phyloP scores from a whole-genome alignment of 2,888 invertebrate genomes.

The Ditula angustiorana region DNA sequence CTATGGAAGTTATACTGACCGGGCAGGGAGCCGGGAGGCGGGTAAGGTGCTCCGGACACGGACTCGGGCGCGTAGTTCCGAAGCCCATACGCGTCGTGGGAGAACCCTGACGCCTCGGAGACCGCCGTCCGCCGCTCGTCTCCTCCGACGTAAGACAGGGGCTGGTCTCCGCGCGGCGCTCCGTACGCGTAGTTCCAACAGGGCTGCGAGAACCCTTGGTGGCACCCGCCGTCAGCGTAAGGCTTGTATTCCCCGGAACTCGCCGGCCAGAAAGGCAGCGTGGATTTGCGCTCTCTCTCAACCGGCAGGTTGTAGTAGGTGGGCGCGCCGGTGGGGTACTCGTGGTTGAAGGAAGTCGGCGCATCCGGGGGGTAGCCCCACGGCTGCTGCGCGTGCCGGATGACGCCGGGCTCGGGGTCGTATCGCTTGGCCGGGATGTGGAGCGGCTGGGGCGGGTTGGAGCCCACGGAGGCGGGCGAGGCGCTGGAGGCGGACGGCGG shows the following conservation, averaged over 20 bases:
- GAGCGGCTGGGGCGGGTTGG: constrained; percentile 90
- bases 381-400: constrained; percentile 90
- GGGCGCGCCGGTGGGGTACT: constrained; percentile 88
- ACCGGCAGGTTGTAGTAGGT: constrained; percentile 91
- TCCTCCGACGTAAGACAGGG: constrained; percentile 89
- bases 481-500: constrained; percentile 84
- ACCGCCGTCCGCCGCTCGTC: constrained; percentile 89
- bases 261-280: constrained; percentile 89
- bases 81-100: constrained; percentile 91
- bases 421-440: constrained; percentile 96
- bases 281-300: constrained; percentile 87
- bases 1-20: constrained; percentile 74
- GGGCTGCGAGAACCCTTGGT: constrained; percentile 89
- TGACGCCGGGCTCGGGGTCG: constrained; percentile 89
- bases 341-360: constrained; percentile 88
- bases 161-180: constrained; percentile 87
- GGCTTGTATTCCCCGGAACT: constrained; percentile 87
- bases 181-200: constrained; percentile 91
- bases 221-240: constrained; percentile 86
- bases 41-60: constrained; percentile 91
- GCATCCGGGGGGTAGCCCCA: constrained; percentile 91
- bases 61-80: constrained; percentile 91
- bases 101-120: constrained; percentile 87
- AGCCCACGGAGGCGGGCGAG: constrained; percentile 87
- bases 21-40: constrained; percentile 90